phyloP scores from a whole-genome alignment of 2,888 invertebrate species.

The Pammene aurita region DNA sequence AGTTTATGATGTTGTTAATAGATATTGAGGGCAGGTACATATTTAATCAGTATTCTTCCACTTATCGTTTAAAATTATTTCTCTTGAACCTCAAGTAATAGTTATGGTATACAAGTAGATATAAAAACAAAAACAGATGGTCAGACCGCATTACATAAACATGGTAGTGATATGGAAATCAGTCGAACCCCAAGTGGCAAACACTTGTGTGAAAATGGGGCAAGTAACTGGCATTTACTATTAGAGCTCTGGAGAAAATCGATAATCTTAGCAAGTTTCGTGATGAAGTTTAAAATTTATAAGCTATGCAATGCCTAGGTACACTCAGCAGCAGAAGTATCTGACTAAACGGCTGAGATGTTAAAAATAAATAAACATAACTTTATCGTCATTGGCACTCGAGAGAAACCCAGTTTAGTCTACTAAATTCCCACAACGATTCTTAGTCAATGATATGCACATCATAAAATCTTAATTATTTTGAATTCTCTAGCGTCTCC shows the following conservation, averaged over 20 bases:
- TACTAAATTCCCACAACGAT: too few species aligned
- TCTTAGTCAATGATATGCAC: too few species aligned
- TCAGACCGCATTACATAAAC: conserved; percentile 25
- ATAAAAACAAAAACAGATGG: conserved; percentile 19
- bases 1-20: too few species aligned
- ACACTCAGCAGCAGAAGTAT: too few species aligned
- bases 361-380: too few species aligned
- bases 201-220: conserved; percentile 1
- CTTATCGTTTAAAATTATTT: not conserved
- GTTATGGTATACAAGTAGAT: not conserved
- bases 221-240: conserved; percentile 21
- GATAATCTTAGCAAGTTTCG: not conserved
- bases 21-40: too few species aligned
- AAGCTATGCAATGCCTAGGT: too few species aligned
- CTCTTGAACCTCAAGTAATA: not conserved
- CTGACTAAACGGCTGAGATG: too few species aligned
- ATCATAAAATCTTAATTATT: conserved; percentile 19
- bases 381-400: too few species aligned
- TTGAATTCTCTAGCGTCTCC: conserved; percentile 16
- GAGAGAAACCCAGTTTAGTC: too few species aligned
- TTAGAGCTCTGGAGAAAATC: not conserved
- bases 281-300: too few species aligned
- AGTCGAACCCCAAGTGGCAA: conserved; percentile 15
- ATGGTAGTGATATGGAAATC: conserved; percentile 35
- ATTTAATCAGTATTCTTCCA: not conserved